Base-by-base conservation (phyloP, 2,113 vertebrate genomes). In the Notechis scutatus region DNA sequence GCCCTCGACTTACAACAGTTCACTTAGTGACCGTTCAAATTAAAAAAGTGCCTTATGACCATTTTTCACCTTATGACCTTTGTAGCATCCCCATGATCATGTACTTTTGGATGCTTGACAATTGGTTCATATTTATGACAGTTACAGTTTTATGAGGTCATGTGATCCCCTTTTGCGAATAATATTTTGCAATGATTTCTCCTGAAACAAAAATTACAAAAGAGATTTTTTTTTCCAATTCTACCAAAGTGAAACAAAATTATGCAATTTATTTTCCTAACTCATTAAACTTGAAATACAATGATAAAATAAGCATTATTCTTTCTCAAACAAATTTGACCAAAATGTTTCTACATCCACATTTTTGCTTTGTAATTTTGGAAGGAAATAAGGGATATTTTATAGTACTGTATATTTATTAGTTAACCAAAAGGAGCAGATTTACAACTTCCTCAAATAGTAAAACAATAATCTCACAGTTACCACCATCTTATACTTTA, bases 361-460 rank as follows among this genome's bases (percentile, higher is more conserved):
- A 18, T 18, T 88, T 15, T 93, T 59, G 39, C 42, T 91, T 10
- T 88, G 64, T 26, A 39, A 87, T 88, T 55, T 42, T 91, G 52
- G 61, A 94, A 95, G 23, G 74, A 94, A 93, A 94, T 29, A 18
- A 9, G 34, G 90, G 81, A 86, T 0, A 2, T 24, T 29, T 11
- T 85, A 39, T 89, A 94, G 87, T 90, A 54, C 7, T 47, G 89
- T 91, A 95, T 91, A 34, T 89, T 90, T 87, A 93, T 93, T 92
- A 91, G 8, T 81, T 94, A 52, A 92, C 69, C 90, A 81, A 86
- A 89, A 52, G 89, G 61, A 23, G 61, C 55, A 88, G 92, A 94
- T 88, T 94, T 85, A 87, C 61, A 92, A 94, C 93, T 91, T 69
- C 85, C 92, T 91, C 90, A 42, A 89, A 69, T 50, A 69, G 94